A percentile compares a stretch with the other conserved stretches of the same genome.
Conservation (phyloP, 2,797 vertebrate genomes). For the Pipistrellus pipistrellus region DNA sequence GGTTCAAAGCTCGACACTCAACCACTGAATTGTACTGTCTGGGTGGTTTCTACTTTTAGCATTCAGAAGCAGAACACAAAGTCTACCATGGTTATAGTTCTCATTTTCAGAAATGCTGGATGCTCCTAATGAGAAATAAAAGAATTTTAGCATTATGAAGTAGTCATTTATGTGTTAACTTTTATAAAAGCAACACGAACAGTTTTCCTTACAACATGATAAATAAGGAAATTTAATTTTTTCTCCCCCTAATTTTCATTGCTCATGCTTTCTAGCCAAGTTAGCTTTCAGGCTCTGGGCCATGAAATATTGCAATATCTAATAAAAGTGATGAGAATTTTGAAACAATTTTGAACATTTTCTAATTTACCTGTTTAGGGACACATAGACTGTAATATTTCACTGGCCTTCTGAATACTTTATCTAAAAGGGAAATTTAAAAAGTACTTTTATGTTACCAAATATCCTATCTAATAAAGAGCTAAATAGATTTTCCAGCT, state of each 20-base stretch:
- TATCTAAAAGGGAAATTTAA: neutral
- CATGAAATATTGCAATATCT: neutral
- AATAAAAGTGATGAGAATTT: neutral
- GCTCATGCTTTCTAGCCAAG: neutral
- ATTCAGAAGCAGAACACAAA: neutral
- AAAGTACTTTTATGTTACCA: neutral
- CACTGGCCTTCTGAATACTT: conserved; percentile 16
- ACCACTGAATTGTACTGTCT: too few relatives aligned
- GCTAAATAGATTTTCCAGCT: neutral
- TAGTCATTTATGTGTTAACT: neutral
- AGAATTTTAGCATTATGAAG: neutral
- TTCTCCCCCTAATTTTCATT: neutral
- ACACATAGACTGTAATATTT: neutral
- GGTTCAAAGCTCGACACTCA: too few relatives aligned
- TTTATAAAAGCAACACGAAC: neutral
- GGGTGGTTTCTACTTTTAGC: neutral
- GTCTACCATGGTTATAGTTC: neutral
- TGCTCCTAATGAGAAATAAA: conserved; percentile 12
- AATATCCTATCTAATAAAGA: neutral
- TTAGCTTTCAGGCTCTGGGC: neutral
- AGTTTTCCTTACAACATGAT: neutral
- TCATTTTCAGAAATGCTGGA: conserved; percentile 10
- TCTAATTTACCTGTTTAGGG: neutral
- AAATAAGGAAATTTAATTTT: neutral
- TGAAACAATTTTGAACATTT: neutral